Conservation (phyloP, 2,888 invertebrate species). For the Ophion costatus region DNA sequence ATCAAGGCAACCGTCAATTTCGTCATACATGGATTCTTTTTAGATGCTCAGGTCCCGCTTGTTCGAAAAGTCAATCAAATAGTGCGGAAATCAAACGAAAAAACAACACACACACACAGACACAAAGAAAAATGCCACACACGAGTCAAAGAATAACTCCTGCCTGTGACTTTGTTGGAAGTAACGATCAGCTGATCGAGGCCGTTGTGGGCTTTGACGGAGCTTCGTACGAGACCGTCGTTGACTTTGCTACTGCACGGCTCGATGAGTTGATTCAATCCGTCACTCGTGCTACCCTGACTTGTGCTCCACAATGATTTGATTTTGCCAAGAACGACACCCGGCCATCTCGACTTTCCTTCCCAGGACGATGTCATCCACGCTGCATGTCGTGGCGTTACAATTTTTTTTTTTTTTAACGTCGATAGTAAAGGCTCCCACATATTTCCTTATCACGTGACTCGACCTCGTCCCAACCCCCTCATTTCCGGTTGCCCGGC, state of each 20-base stretch:
- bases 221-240: constrained; percentile 73
- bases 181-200: constrained; percentile 62
- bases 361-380: constrained; percentile 84
- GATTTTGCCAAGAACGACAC: constrained; percentile 93
- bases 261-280: constrained; percentile 90
- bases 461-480: not conserved
- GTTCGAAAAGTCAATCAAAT: not conserved
- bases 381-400: constrained; percentile 75
- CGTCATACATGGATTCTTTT: not conserved
- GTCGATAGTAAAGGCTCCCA: constrained; percentile 31
- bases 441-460: constrained; percentile 5
- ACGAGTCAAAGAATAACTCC: constrained; percentile 58
- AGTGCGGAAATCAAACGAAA: constrained; percentile 4
- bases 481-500: constrained; percentile 9
- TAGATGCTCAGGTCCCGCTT: not conserved
- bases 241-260: constrained; percentile 86
- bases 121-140: constrained; percentile 58
- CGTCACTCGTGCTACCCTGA: constrained; percentile 89
- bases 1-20: not conserved
- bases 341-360: constrained; percentile 88
- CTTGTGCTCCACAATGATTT: constrained; percentile 94
- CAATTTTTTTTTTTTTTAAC: constrained; percentile 42
- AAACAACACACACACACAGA: constrained; percentile 37
- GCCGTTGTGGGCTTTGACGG: constrained; percentile 58
- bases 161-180: constrained; percentile 69